Evolutionary conservation across 1,140 invertebrate genomes (phyloP), one percentile per base, ranked within the genome.

Genomic region (Armadillidium nasatum): DNA sequence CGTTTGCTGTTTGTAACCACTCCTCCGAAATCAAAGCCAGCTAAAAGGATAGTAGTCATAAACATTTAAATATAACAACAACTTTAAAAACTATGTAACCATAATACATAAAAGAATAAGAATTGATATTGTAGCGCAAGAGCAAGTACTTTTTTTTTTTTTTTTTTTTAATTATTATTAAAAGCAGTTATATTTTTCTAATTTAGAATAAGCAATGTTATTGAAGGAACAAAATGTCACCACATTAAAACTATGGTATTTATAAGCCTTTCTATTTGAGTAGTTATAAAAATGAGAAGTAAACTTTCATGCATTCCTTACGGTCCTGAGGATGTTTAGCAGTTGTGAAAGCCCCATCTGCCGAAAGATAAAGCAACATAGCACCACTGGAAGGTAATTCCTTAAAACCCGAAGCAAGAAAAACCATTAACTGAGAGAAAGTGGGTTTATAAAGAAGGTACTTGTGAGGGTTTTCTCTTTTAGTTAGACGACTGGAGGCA

Each of bases 361-460:
- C 94, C 22, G 96, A 98, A 79, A 98, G 89, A 85, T 98, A 98
- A 54, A 98, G 87, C 33, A 98, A 86, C 76, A 98, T 87, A 46
- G 93, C 95, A 71, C 95, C 95, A 84, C 94, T 95, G 4, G 91
- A 89, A 23, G 94, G 94, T 76, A 98, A 87, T 85, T 98, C 95
- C 86, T 96, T 96, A 84, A 96, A 96, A 44, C 87, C 87, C 80
- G 94, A 97, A 46, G 94, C 92, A 79, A 98, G 87, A 86, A 97
- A 97, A 22, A 97, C 93, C 84, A 96, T 89, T 44, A 97, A 89
- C 86, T 97, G 95, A 84, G 92, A 94, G 82, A 96, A 92, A 70
- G 94, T 95, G 66, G 96, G 96, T 85, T 96, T 97, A 86, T 95
- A 98, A 78, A 98, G 88, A 79, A 98, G 88, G 87, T 97, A 97